Percentiles rank a stretch among this genome's conserved stretches.
Conservation (phyloP, 2,797 vertebrate genomes). For the Knipowitschia caucasica region DNA sequence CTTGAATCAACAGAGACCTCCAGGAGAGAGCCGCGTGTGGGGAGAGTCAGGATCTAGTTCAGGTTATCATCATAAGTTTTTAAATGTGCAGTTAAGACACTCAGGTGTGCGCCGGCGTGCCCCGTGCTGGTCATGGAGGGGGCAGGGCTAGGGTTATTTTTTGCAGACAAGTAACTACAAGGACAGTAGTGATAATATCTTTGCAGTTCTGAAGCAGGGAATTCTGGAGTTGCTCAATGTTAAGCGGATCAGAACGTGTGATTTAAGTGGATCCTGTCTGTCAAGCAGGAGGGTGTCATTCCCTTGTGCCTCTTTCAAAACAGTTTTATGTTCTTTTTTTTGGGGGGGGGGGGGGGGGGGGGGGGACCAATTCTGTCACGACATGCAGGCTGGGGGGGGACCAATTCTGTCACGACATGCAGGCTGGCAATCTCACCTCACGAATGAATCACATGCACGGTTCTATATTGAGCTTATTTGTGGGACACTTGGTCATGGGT, state of each 20-base stretch:
- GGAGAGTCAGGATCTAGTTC: constrained; percentile 1
- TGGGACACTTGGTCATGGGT: not conserved
- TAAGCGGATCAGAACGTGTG: constrained; percentile 10
- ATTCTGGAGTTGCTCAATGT: constrained; percentile 22
- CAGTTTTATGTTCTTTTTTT: not conserved
- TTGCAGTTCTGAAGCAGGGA: constrained; percentile 21
- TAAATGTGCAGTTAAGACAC: constrained; percentile 27
- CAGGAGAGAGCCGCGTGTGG: constrained; percentile 6
- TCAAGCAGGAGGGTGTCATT: not conserved
- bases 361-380: not conserved
- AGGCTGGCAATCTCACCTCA: not conserved
- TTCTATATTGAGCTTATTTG: not conserved
- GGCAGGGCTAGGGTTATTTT: constrained; percentile 10
- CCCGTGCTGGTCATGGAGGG: constrained; percentile 1
- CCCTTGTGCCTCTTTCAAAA: not conserved
- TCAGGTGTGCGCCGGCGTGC: constrained; percentile 7
- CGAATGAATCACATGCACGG: not conserved
- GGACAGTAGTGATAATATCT: constrained; percentile 20
- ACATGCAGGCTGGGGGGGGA: not conserved
- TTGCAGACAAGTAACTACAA: constrained; percentile 23
- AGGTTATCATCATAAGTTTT: constrained; percentile 25
- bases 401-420: not conserved
- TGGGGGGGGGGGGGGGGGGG: too few relatives aligned
- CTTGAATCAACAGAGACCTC: constrained; percentile 53
- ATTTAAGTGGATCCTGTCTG: not conserved